Evolutionary conservation across 2,113 vertebrate species (phyloP).

Genomic region (Actinemys pallida): DNA sequence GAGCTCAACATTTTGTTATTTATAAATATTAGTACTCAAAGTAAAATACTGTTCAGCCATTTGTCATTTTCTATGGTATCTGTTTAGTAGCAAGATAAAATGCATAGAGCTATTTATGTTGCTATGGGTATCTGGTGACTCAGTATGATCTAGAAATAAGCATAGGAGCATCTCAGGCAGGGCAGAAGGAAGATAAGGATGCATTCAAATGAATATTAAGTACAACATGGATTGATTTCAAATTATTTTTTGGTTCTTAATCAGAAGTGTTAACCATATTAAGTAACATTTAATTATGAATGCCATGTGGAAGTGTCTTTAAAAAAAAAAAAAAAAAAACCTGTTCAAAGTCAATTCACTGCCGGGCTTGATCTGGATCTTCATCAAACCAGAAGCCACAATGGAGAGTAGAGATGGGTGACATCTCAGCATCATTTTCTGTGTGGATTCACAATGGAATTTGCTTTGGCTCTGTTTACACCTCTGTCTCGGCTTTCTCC

Average conservation of each 20-base stretch:
- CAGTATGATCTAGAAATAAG: not conserved
- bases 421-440: not conserved
- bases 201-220: not conserved
- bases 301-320: not conserved
- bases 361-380: not conserved
- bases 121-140: not conserved
- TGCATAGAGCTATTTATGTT: not conserved
- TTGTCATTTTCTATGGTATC: rapidly evolving
- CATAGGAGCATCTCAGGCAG: not conserved
- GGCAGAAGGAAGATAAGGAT: not conserved
- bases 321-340: slow-evolving; percentile 29
- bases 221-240: not conserved
- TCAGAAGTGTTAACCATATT: not conserved
- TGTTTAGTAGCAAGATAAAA: not conserved
- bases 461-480: not conserved
- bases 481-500: not conserved
- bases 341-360: not conserved
- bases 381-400: not conserved
- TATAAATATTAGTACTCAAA: not conserved
- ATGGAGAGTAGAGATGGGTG: not conserved
- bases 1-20: not conserved
- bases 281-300: slow-evolving; percentile 12
- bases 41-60: rapidly evolving
- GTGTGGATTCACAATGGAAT: not conserved
- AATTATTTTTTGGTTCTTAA: not conserved